Percentiles rank a stretch among this genome's conserved stretches.
Evolutionary conservation across 2,888 invertebrate species (phyloP).

Genomic region (Acleris holmiana): DNA sequence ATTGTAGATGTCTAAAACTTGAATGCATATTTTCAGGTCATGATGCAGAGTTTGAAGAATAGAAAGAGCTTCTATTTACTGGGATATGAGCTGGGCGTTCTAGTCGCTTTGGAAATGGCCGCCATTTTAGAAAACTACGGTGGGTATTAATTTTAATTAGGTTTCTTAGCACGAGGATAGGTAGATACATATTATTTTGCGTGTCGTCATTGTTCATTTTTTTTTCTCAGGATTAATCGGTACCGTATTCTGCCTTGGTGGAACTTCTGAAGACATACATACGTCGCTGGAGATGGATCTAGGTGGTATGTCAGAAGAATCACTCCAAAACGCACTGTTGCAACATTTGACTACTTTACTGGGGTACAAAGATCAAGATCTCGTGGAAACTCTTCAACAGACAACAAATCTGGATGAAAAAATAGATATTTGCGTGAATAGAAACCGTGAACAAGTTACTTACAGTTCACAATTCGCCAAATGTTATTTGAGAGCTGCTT

Average conservation of each 20-base stretch:
- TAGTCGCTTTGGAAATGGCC: slow-evolving; percentile 39
- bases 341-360: slow-evolving; percentile 18
- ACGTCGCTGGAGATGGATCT: slow-evolving; percentile 16
- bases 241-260: slow-evolving; percentile 36
- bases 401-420: slow-evolving; percentile 9
- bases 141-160: neutral
- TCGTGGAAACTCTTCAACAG: neutral
- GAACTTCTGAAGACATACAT: slow-evolving; percentile 18
- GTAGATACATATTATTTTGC: neutral
- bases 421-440: slow-evolving; percentile 15
- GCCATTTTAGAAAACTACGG: slow-evolving; percentile 37
- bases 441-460: neutral
- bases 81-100: slow-evolving; percentile 39
- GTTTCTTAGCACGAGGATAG: neutral
- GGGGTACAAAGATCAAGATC: neutral
- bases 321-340: slow-evolving; percentile 11
- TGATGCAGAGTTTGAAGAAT: slow-evolving; percentile 25
- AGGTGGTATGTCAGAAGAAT: slow-evolving; percentile 9
- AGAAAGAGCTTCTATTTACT: slow-evolving; percentile 36
- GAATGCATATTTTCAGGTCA: slow-evolving; percentile 17
- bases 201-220: neutral
- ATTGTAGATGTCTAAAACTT: neutral
- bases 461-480: slow-evolving; percentile 32
- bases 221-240: slow-evolving; percentile 24
- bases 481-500: slow-evolving; percentile 25